Base-by-base conservation (phyloP, 2,888 invertebrate species). In the Lagria hirta region DNA sequence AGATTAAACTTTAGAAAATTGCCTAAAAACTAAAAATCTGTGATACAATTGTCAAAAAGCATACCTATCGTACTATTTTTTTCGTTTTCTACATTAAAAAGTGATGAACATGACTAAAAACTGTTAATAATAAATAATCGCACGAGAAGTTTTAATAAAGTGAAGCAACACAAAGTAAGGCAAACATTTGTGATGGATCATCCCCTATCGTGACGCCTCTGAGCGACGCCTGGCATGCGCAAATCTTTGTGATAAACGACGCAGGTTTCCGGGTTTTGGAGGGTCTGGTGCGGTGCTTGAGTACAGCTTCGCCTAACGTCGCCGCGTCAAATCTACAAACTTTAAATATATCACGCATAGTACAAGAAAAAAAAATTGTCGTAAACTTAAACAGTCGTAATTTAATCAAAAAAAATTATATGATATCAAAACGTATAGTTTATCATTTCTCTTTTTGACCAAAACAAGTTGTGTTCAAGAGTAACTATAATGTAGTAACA, bases 291-390 rank as follows among this genome's bases (percentile, higher is more conserved):
- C 38, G 44, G 44, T 47, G 47, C 24, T 35, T 21, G 26, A 46
- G 46, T 47, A 52, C 54, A 55, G 51, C 48, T 57, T 48, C 43
- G 46, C 48, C 43, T 51, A 46, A 44, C 50, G 53, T 45, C 47
- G 30, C 48, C 33, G 43, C 43, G 44, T 52, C 46, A 43, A n/a
- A 41, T 52, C 51, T 51, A 18, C 44, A 46, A 49, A 53, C 49
- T 52, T 33, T 32, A 54, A 54, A 52, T 48, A 54, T 55, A 58
- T 57, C 55, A 58, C 57, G 48, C 47, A 55, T 55, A 61, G 58
- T 59, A 59, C 59, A 60, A 55, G 47, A 37, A 35, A 40, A 37
- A 46, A 24, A 35, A 46, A 38, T 34, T 29, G 34, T 35, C 40
- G 35, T 23, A 33, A 33, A 29, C n/a, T n/a, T n/a, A n/a, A n/a